Percentiles rank a stretch among this genome's conserved stretches.
Conservation (phyloP, 2,888 invertebrate species). For the Zeuzera pyrina region DNA sequence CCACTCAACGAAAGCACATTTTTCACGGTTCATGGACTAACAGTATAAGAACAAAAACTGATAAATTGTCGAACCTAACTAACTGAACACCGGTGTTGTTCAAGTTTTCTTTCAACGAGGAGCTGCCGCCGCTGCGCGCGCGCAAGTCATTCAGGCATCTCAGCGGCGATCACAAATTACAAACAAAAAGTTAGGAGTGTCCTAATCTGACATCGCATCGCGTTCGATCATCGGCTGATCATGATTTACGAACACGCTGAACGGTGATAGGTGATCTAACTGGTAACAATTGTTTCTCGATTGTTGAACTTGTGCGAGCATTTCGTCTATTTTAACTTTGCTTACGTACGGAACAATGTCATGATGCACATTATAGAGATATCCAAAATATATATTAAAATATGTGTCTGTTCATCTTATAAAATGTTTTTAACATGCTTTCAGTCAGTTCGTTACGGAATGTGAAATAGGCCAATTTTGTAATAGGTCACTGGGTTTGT, state of each 20-base stretch:
- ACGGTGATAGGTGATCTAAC: slow-evolving; percentile 60
- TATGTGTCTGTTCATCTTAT: background rate
- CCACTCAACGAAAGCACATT: slow-evolving; percentile 20
- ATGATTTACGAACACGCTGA: slow-evolving; percentile 65
- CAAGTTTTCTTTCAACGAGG: slow-evolving; percentile 39
- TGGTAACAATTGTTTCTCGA: slow-evolving; percentile 57
- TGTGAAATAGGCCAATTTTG: slow-evolving; percentile 15
- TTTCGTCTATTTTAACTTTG: slow-evolving; percentile 13
- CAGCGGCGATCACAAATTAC: slow-evolving; percentile 61
- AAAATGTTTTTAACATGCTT: background rate
- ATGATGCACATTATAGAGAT: no score
- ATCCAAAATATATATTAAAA: no score
- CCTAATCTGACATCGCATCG: slow-evolving; percentile 66
- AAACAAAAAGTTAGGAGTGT: slow-evolving; percentile 63
- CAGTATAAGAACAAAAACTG: slow-evolving; percentile 44
- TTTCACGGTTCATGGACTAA: slow-evolving; percentile 21
- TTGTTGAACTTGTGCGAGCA: slow-evolving; percentile 39
- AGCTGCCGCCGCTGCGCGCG: slow-evolving; percentile 29
- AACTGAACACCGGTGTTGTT: slow-evolving; percentile 38
- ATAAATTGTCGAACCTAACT: slow-evolving; percentile 45
- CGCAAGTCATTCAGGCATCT: slow-evolving; percentile 63
- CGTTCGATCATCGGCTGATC: slow-evolving; percentile 62
- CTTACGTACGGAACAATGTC: slow-evolving; percentile 11
- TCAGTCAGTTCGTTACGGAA: slow-evolving; percentile 8
- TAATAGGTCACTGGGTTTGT: slow-evolving; percentile 42